Conservation (phyloP, 1,140 invertebrate genomes). For the Asobara japonica region DNA sequence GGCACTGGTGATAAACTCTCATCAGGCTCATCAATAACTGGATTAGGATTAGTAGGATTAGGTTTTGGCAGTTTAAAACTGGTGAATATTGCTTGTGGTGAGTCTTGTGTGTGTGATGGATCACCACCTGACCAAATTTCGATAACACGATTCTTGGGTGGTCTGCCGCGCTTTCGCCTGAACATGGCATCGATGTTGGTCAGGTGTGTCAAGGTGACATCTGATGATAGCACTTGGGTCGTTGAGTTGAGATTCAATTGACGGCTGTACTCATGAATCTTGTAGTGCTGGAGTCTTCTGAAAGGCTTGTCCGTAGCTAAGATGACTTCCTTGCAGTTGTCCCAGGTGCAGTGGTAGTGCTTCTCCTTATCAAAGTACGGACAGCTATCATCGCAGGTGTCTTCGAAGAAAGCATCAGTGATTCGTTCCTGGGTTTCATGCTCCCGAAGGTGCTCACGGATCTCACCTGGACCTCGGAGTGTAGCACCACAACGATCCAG, state of each 20-base stretch:
- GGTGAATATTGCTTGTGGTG: conserved; percentile 91
- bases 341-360: conserved; percentile 90
- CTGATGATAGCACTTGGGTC: conserved; percentile 69
- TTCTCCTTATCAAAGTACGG: conserved; percentile 81
- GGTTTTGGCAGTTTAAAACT: conserved; percentile 91
- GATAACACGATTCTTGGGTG: conserved; percentile 91
- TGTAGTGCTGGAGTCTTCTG: conserved; percentile 87
- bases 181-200: conserved; percentile 89
- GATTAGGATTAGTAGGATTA: conserved; percentile 55
- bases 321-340: conserved; percentile 87
- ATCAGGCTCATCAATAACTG: conserved; percentile 66
- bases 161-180: conserved; percentile 87
- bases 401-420: conserved; percentile 82
- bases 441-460: conserved; percentile 84
- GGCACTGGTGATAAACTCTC: conserved; percentile 58
- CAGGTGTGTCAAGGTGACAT: conserved; percentile 73
- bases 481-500: conserved; percentile 59
- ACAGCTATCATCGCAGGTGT: conserved; percentile 77
- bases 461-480: conserved; percentile 67
- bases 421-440: conserved; percentile 89
- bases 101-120: conserved; percentile 70
- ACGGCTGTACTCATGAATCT: conserved; percentile 79
- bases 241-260: conserved; percentile 59
- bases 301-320: conserved; percentile 86
- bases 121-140: conserved; percentile 85